Evolutionary conservation across 1,140 invertebrate species (phyloP).

Genomic region (Leptinotarsa undecemlineata): DNA sequence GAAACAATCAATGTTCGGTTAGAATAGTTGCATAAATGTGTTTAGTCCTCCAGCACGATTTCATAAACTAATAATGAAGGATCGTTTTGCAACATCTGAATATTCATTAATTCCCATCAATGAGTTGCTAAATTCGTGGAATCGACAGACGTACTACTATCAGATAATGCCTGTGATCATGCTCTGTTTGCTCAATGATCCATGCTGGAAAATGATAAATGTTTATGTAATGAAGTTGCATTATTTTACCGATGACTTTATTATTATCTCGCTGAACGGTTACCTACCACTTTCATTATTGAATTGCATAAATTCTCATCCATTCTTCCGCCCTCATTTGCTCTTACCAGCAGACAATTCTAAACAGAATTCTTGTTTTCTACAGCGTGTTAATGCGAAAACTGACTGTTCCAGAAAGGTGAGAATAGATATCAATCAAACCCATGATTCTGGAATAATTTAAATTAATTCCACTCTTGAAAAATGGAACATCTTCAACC

Average conservation of each 20-base stretch:
- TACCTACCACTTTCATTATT: too few species aligned
- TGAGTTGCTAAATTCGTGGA: neutral
- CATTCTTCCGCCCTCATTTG: too few species aligned
- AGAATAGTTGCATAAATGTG: neutral
- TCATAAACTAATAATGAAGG: neutral
- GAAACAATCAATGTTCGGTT: neutral
- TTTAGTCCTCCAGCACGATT: neutral
- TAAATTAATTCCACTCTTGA: too few species aligned
- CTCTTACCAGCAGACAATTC: too few species aligned
- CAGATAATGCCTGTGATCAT: neutral
- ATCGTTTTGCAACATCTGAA: neutral
- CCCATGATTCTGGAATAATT: too few species aligned
- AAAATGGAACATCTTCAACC: too few species aligned
- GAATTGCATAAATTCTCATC: too few species aligned
- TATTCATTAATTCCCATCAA: neutral
- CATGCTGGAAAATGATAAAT: neutral
- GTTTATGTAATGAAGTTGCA: slow-evolving; percentile 3
- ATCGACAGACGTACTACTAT: neutral
- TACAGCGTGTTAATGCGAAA: too few species aligned
- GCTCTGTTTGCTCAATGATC: neutral
- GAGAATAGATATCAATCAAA: too few species aligned
- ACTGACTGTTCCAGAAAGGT: too few species aligned
- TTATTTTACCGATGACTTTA: neutral
- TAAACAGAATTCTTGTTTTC: too few species aligned
- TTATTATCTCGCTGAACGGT: too few species aligned